Evolutionary conservation across 2,888 invertebrate species (phyloP).

Genomic region (Stenoptilia bipunctidactyla): DNA sequence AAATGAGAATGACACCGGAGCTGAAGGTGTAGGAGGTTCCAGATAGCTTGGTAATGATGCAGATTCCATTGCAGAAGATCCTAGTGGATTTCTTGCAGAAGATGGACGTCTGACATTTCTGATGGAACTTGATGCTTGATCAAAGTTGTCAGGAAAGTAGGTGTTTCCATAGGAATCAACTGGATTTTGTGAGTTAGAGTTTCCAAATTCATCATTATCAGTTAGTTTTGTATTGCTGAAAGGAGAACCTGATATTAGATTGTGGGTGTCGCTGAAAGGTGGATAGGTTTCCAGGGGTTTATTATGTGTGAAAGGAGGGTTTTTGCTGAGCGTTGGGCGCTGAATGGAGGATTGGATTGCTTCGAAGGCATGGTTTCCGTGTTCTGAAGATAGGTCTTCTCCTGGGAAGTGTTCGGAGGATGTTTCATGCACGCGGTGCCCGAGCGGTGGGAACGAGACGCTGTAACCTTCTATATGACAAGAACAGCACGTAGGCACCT

Average conservation of each 20-base stretch:
- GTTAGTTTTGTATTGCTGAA: constrained; percentile 35
- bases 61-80: constrained; percentile 30
- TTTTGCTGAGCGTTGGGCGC: constrained; percentile 40
- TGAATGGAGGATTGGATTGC: constrained; percentile 48
- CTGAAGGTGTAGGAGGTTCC: constrained; percentile 58
- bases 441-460: constrained; percentile 75
- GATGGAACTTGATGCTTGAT: constrained; percentile 44
- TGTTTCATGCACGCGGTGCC: constrained; percentile 62
- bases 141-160: constrained; percentile 55
- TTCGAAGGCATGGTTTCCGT: constrained; percentile 58
- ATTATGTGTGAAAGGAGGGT: constrained; percentile 36
- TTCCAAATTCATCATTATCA: constrained; percentile 36
- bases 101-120: constrained; percentile 48
- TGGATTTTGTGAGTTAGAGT: constrained; percentile 25
- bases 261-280: constrained; percentile 39
- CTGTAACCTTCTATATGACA: constrained; percentile 85
- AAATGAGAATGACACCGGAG: constrained; percentile 40
- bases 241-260: constrained; percentile 43
- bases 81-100: constrained; percentile 28
- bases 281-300: constrained; percentile 45
- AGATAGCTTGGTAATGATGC: constrained; percentile 56
- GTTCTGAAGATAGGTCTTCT: constrained; percentile 61
- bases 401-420: constrained; percentile 70
- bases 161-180: constrained; percentile 56
- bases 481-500: constrained; percentile 85